These are phyloP conservation scores for Auanema freiburgensis DNA, from an alignment of 2,888 invertebrate genomes.

Conservation along the genomic window DNA sequence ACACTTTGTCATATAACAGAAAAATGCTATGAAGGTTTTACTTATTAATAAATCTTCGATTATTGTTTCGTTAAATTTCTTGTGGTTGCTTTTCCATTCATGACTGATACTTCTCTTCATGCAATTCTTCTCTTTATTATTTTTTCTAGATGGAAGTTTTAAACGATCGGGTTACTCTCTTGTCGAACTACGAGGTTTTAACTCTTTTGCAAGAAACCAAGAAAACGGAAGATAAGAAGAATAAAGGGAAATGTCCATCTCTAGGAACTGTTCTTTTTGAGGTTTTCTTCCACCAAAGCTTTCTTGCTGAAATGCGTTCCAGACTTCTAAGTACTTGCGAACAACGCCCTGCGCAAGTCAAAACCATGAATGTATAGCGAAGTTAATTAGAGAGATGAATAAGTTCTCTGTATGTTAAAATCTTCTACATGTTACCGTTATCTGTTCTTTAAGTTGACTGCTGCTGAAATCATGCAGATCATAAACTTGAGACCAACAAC, in stretches of 20 bases:
- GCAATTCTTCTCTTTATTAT: too few species aligned
- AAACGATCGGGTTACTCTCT: constrained; percentile 28
- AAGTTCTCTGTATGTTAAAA: constrained; percentile 25
- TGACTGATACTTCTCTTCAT: background rate
- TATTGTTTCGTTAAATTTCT: background rate
- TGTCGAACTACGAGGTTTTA: constrained; percentile 44
- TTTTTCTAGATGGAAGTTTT: constrained; percentile 36
- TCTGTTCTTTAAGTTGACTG: constrained; percentile 29
- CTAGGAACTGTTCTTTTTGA: constrained; percentile 34
- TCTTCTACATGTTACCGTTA: background rate
- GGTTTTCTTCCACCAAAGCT: constrained; percentile 14
- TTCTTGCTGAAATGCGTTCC: constrained; percentile 8
- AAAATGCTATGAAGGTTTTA: constrained; percentile 2
- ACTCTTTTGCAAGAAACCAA: constrained; percentile 23
- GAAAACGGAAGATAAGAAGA: constrained; percentile 26
- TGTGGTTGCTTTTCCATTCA: background rate
- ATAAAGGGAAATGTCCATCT: constrained; percentile 19
- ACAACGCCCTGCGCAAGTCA: constrained; percentile 32
- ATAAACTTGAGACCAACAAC: constrained; percentile 38
- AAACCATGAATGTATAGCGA: constrained; percentile 23
- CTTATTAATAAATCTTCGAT: background rate
- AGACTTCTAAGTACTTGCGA: constrained; percentile 36
- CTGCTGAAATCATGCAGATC: constrained; percentile 43
- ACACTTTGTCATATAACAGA: too few species aligned
- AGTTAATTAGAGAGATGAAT: constrained; percentile 27